These are phyloP conservation scores for Acropora yongei DNA, from an alignment of 64 coral and sea anemone genomes.

Conservation along the genomic window DNA sequence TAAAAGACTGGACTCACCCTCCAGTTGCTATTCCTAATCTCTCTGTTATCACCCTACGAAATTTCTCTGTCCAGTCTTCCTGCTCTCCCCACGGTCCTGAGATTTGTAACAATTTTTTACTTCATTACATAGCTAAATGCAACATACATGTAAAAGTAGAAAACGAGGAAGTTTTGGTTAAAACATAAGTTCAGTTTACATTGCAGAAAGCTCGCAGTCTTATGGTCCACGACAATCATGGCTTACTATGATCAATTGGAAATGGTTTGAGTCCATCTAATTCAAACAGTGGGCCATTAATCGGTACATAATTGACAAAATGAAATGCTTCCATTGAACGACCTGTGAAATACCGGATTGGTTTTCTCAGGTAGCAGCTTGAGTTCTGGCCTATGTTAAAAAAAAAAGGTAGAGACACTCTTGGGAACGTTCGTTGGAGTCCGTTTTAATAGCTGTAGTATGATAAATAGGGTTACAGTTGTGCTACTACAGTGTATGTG, in stretches of 20 bases:
- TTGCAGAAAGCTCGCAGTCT: no score
- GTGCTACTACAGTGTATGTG: no score
- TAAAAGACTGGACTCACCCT: slow-evolving; percentile 62
- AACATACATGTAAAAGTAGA: no score
- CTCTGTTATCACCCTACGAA: slow-evolving; percentile 98
- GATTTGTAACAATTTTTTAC: neutral
- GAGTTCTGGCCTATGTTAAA: slow-evolving; percentile 67
- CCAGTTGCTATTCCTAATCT: slow-evolving; percentile 97
- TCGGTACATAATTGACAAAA: slow-evolving; percentile 99
- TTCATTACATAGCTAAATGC: no score
- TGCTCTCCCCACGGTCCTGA: slow-evolving; percentile 96
- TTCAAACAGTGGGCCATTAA: slow-evolving; percentile 96
- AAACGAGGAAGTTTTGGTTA: no score
- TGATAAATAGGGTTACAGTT: no score
- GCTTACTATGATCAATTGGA: slow-evolving; percentile 96
- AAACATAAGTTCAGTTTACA: no score
- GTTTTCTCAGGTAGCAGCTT: slow-evolving; percentile 95
- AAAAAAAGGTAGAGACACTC: no score
- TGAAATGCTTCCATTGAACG: slow-evolving; percentile 96
- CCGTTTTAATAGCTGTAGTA: no score
- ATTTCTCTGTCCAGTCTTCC: slow-evolving; percentile 98
- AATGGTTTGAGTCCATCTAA: slow-evolving; percentile 96
- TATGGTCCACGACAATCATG: no score
- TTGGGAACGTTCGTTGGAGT: no score
- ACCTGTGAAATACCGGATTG: slow-evolving; percentile 83